Percentiles rank a stretch among this genome's conserved stretches.
These are phyloP conservation scores for Pantherophis vulpinus DNA, from an alignment of 2,797 vertebrate species.

Conservation along the genomic window DNA sequence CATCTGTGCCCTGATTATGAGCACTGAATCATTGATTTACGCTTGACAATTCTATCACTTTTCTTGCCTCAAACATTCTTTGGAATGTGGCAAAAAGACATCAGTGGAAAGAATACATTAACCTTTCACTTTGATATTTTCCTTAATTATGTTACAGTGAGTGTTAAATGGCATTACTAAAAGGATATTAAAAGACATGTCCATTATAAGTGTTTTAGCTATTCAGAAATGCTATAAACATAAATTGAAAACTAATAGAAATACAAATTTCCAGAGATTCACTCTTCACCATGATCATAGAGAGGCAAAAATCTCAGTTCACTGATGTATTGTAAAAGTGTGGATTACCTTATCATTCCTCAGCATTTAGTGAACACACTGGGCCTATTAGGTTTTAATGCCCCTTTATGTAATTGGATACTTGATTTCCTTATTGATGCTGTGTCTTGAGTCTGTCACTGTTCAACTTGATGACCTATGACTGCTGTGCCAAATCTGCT, in stretches of 20 bases:
- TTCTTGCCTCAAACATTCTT: background rate
- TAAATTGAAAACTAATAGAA: slow-evolving; percentile 4
- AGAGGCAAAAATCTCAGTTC: background rate
- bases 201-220: background rate
- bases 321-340: background rate
- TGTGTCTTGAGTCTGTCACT: no score
- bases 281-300: background rate
- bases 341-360: background rate
- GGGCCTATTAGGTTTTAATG: no score
- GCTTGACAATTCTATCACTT: background rate
- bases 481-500: no score
- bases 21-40: background rate
- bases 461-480: no score
- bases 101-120: background rate
- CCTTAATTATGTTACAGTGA: background rate
- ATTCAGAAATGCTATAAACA: background rate
- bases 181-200: background rate
- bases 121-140: background rate
- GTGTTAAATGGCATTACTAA: background rate
- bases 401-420: no score
- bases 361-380: no score
- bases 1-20: background rate
- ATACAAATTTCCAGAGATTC: background rate
- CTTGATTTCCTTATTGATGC: no score
- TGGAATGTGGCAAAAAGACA: background rate